Conservation (phyloP, 2,888 invertebrate genomes). For the Salticus scenicus region DNA sequence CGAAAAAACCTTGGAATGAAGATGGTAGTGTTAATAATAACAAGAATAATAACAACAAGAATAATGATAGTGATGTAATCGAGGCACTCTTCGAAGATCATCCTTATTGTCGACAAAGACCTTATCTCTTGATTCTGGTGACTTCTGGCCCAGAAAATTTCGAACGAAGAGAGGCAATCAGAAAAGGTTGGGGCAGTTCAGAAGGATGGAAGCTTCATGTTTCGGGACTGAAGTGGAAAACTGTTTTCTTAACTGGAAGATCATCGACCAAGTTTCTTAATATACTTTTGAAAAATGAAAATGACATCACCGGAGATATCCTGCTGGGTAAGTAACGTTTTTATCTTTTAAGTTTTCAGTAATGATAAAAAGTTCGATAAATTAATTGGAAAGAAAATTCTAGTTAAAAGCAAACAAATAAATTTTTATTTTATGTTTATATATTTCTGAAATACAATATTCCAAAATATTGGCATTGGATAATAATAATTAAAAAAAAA, state of each 20-base stretch:
- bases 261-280: slow-evolving; percentile 31
- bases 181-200: slow-evolving; percentile 50
- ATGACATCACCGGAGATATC: slow-evolving; percentile 40
- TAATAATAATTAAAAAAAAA: no score
- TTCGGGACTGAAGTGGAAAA: slow-evolving; percentile 11
- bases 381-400: no score
- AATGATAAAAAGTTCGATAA: no score
- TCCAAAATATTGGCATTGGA: no score
- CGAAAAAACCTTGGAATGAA: background rate
- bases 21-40: no score
- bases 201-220: background rate
- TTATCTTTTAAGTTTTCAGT: no score
- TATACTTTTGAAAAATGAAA: slow-evolving; percentile 42
- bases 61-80: background rate
- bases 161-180: slow-evolving; percentile 43
- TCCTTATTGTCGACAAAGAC: slow-evolving; percentile 15
- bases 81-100: slow-evolving; percentile 26
- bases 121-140: slow-evolving; percentile 47
- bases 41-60: no score
- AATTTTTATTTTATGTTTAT: no score
- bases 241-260: slow-evolving; percentile 49
- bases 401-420: no score
- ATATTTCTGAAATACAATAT: no score
- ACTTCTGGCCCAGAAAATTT: slow-evolving; percentile 61
- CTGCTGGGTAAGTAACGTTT: slow-evolving; percentile 46